Conservation (phyloP, 1,140 invertebrate species). For the Zelostemma sp. region DNA sequence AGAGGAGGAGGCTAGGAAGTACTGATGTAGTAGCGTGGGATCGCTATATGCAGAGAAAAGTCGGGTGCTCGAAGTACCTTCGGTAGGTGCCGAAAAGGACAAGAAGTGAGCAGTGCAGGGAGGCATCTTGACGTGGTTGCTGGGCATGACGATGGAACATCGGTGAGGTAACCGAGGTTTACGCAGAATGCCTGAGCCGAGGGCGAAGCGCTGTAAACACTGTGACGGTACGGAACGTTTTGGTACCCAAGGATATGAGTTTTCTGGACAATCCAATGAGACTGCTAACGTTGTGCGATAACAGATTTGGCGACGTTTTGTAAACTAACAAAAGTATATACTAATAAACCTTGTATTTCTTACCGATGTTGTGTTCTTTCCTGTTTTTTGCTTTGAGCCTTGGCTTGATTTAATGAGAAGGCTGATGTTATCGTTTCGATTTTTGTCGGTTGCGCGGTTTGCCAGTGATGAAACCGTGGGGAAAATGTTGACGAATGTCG, state of each 20-base stretch:
- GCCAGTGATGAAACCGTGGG: too few species aligned
- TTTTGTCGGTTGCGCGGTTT: too few species aligned
- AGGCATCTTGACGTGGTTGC: conserved; percentile 30
- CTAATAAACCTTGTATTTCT: background rate
- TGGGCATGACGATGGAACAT: conserved; percentile 64
- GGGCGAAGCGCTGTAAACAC: conserved; percentile 71
- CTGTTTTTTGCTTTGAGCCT: background rate
- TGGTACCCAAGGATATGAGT: conserved; percentile 13
- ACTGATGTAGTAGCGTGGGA: background rate
- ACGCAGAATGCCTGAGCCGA: conserved; percentile 71
- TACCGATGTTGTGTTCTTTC: background rate
- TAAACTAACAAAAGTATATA: background rate
- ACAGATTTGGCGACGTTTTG: background rate
- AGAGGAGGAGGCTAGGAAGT: too few species aligned
- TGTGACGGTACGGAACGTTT: conserved; percentile 67
- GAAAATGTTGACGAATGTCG: too few species aligned
- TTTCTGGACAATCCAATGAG: background rate
- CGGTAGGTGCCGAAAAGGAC: background rate
- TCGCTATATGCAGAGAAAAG: background rate
- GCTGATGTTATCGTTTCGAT: too few species aligned
- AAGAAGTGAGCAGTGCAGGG: background rate
- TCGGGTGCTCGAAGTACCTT: background rate
- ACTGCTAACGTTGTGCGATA: background rate
- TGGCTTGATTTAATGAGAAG: background rate
- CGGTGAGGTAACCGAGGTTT: conserved; percentile 67